Percentiles rank a stretch among this genome's conserved stretches.
Evolutionary conservation across 92 coral and sea anemone genomes (phyloP).

Genomic region (Palythoa caribaeorum): DNA sequence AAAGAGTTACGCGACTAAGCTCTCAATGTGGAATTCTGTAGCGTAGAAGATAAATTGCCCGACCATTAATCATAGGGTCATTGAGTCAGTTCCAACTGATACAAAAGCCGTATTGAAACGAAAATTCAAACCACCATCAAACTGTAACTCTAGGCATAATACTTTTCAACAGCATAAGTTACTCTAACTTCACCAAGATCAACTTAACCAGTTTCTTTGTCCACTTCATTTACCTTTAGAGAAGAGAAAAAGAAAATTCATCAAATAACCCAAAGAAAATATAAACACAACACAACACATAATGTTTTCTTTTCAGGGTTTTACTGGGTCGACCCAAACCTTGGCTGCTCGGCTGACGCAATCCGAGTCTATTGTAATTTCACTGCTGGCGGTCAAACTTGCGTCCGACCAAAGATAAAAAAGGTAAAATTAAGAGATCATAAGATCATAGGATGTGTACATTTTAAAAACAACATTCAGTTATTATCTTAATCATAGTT

Average conservation of each 20-base stretch:
- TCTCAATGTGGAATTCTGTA: too few relatives aligned
- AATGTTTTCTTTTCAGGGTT: slow-evolving; percentile 62
- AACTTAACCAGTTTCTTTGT: neutral
- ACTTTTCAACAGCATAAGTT: too few relatives aligned
- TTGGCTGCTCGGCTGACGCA: slow-evolving; percentile 96
- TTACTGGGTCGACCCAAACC: slow-evolving; percentile 98
- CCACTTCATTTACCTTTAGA: neutral
- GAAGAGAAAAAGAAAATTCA: neutral
- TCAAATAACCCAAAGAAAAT: neutral
- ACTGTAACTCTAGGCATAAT: too few relatives aligned
- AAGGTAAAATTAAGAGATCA: slow-evolving; percentile 55
- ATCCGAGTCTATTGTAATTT: slow-evolving; percentile 92
- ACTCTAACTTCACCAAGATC: neutral
- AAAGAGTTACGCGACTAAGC: too few relatives aligned
- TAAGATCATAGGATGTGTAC: too few relatives aligned
- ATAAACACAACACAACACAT: neutral
- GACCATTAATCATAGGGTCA: too few relatives aligned
- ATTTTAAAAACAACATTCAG: too few relatives aligned
- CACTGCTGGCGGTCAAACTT: slow-evolving; percentile 90
- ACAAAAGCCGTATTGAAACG: too few relatives aligned
- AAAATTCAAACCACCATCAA: too few relatives aligned
- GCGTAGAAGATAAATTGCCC: too few relatives aligned
- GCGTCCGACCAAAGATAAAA: slow-evolving; percentile 75
- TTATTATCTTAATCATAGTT: too few relatives aligned
- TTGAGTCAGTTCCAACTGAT: too few relatives aligned